A percentile compares a stretch with the other conserved stretches of the same genome.
These are phyloP conservation scores for Dryoscopus gambensis DNA, from an alignment of 2,113 vertebrate genomes.

Conservation along the genomic window DNA sequence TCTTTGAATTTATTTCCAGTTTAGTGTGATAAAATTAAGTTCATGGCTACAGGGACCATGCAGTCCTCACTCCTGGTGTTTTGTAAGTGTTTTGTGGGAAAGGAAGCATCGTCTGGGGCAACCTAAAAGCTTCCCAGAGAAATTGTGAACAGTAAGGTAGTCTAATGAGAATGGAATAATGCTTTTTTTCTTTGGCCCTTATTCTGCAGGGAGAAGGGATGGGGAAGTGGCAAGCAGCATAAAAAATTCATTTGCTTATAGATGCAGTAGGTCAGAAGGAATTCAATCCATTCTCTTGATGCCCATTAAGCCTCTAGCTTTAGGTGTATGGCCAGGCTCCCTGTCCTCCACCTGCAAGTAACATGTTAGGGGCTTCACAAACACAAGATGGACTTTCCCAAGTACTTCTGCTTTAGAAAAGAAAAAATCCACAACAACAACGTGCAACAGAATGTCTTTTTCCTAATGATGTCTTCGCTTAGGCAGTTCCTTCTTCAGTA, in stretches of 20 bases:
- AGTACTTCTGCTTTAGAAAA: not conserved
- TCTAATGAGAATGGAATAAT: not conserved
- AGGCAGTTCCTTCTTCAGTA: not conserved
- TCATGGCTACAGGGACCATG: not conserved
- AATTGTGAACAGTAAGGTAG: not conserved
- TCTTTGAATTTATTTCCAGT: not conserved
- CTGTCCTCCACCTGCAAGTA: not conserved
- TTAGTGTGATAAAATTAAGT: not conserved
- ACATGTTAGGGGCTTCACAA: not conserved
- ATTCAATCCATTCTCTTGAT: not conserved
- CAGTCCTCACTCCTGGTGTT: not conserved
- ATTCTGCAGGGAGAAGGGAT: not conserved
- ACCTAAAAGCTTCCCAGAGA: not conserved
- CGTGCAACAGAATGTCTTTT: not conserved
- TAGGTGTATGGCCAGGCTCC: not conserved
- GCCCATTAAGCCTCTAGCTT: not conserved
- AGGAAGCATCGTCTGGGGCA: not conserved
- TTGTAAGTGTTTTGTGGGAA: not conserved
- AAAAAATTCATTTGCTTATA: not conserved
- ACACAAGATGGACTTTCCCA: not conserved
- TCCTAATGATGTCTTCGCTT: not conserved
- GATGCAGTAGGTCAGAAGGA: not conserved
- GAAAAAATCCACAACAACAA: not conserved
- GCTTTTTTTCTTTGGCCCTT: not conserved
- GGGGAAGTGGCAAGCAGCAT: not conserved